Evolutionary conservation across 2,888 invertebrate genomes (phyloP), one percentile per base, ranked within the genome.

Genomic region (Drosophila austrosaltans): DNA sequence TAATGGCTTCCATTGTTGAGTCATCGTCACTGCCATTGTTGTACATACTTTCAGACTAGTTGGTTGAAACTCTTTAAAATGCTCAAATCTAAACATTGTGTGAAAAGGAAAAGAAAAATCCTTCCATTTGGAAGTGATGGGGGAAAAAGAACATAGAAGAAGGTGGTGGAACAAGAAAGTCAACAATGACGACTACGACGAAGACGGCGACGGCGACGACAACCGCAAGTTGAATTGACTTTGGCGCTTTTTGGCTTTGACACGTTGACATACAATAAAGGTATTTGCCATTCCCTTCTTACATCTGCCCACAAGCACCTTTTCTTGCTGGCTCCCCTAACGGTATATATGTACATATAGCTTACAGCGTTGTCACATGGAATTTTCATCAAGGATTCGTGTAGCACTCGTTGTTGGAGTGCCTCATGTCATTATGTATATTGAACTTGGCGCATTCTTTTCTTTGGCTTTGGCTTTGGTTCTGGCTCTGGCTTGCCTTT

Each of bases 191-290:
- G 22, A 16, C 7, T 20, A 8, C 20, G 22, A 8, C 2, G 44
- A 20, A 20, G 44, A 20, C 16, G 36, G 25, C 59, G 44, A 20
- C 16, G 36, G 25, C 59, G 62, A 63, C 69, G 72, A 69, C 69
- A 67, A 70, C 86, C 88, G 71, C 88, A 86, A 83, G 81, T 83
- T 81, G 79, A 89, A 89, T 87, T 89, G 86, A 87, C 89, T 87
- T 77, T 86, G 87, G 78, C 79, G 82, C 89, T 84, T 88, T 79
- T 88, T 48, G 87, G 76, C 82, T 83, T 86, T 87, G 89, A 89
- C 87, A 88, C 84, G 83, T 80, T 89, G 87, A 78, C 83, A 86
- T 76, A 81, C 79, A 86, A 86, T 86, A 81, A 86, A 88, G 87
- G 83, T 86, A 83, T 88, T 83, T 82, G 78, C 54, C 75, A 66